These are phyloP conservation scores for Chionomys nivalis DNA, from an alignment of 2,113 vertebrate species.

Conservation along the genomic window DNA sequence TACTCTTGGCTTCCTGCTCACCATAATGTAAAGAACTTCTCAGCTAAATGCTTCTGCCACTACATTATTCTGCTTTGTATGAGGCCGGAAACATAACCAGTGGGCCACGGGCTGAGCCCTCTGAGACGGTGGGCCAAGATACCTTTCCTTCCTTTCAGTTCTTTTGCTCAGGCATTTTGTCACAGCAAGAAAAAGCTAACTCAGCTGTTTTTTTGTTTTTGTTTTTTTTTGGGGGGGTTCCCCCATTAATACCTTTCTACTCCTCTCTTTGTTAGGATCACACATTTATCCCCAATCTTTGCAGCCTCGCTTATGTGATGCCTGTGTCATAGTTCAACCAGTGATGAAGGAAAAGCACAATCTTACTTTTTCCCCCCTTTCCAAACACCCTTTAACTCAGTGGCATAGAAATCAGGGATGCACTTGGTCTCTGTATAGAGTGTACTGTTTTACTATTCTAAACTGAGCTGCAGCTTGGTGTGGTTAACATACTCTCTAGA, in stretches of 20 bases:
- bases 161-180: not conserved
- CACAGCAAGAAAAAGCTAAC: not conserved
- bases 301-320: not conserved
- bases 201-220: not conserved
- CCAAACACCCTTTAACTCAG: not conserved
- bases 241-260: not conserved
- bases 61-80: not conserved
- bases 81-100: not conserved
- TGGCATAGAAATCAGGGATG: not conserved
- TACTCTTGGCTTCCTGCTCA: not conserved
- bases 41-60: not conserved
- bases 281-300: too few relatives aligned
- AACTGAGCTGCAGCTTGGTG: constrained; percentile 22
- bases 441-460: constrained; percentile 42
- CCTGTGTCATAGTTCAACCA: not conserved
- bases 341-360: not conserved
- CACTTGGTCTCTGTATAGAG: not conserved
- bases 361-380: not conserved
- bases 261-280: not conserved
- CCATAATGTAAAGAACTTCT: not conserved
- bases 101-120: not conserved
- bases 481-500: constrained; percentile 63
- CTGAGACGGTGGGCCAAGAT: not conserved
- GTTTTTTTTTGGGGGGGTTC: too few relatives aligned
- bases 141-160: not conserved